These are phyloP conservation scores for Phyto melanocephala DNA, from an alignment of 2,888 invertebrate genomes.

Conservation along the genomic window DNA sequence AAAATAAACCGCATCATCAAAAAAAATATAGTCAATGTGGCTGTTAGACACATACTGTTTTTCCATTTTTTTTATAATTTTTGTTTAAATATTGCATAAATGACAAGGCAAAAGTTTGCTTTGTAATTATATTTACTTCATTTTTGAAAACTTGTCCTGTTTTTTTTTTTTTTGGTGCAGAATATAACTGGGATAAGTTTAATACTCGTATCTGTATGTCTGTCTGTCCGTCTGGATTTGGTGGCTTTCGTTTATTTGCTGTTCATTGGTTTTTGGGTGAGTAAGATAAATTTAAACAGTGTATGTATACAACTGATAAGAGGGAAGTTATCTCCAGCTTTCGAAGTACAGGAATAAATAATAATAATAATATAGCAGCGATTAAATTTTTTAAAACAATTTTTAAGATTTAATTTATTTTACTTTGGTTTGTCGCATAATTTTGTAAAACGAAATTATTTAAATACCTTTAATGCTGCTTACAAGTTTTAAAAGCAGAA, in stretches of 20 bases:
- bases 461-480: no score
- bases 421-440: no score
- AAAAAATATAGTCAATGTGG: constrained; percentile 39
- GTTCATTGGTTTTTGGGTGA: constrained; percentile 30
- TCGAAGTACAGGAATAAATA: no score
- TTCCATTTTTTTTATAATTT: constrained; percentile 8
- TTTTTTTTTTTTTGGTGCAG: not conserved
- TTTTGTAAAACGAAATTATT: no score
- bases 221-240: not conserved
- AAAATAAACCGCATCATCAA: constrained; percentile 46
- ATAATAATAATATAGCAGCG: no score
- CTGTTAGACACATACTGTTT: not conserved
- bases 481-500: no score
- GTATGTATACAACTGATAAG: not conserved
- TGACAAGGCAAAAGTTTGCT: constrained; percentile 37
- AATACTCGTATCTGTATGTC: constrained; percentile 1
- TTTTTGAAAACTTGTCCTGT: not conserved
- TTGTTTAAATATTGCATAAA: constrained; percentile 14
- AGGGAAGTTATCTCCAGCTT: not conserved
- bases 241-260: not conserved
- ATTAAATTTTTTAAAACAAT: no score
- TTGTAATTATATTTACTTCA: constrained; percentile 34
- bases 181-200: constrained; percentile 4
- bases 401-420: no score
- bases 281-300: not conserved